Percentiles rank a stretch among this genome's conserved stretches.
Evolutionary conservation across 1,140 invertebrate species (phyloP).

Genomic region (Ylistrum balloti): DNA sequence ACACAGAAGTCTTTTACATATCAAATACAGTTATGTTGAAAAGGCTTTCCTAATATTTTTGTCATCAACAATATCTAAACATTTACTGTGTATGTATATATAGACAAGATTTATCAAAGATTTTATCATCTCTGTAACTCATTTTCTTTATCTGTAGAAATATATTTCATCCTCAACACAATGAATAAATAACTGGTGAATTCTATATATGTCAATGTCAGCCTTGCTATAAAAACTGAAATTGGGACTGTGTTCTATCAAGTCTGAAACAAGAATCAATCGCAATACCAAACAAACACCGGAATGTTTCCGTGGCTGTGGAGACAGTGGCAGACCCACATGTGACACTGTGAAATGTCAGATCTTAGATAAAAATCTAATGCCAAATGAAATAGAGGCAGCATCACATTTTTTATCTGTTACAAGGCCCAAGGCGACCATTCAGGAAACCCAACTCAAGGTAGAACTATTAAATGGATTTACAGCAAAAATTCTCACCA

Average conservation of each 20-base stretch:
- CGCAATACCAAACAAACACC: neutral
- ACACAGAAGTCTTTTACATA: no score
- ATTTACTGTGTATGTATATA: no score
- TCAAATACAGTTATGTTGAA: no score
- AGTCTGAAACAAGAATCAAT: slow-evolving; percentile 1
- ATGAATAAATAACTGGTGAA: neutral
- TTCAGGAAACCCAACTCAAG: neutral
- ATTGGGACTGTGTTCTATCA: neutral
- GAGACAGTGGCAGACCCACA: neutral
- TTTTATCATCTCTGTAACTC: neutral
- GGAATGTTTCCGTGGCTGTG: neutral
- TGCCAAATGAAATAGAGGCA: slow-evolving; percentile 20
- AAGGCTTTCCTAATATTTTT: no score
- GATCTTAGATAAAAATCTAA: neutral
- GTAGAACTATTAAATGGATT: neutral
- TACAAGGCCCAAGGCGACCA: neutral
- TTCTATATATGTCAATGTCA: neutral
- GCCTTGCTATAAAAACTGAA: neutral
- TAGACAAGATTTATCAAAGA: neutral
- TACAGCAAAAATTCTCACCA: neutral
- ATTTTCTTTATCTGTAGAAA: neutral
- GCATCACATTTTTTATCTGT: slow-evolving; percentile 14
- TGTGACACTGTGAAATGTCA: neutral
- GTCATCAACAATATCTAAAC: no score
- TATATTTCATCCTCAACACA: neutral